Evolutionary conservation across 2,113 vertebrate genomes (phyloP).

Genomic region (Alces alces): DNA sequence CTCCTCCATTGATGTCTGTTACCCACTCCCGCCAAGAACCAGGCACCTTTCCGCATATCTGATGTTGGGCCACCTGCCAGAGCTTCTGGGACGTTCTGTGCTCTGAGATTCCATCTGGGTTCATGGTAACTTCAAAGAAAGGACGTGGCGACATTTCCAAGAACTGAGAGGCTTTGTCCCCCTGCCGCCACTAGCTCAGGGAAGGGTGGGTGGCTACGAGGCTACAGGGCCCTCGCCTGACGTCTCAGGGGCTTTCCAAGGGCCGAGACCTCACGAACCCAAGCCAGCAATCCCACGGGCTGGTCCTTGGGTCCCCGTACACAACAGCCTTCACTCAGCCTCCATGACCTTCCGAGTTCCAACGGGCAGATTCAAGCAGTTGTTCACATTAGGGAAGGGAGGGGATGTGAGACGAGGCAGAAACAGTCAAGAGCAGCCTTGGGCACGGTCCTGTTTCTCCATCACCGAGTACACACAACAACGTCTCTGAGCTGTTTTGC

Average conservation of each 20-base stretch:
- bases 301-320: neutral
- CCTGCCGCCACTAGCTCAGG: accelerated
- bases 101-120: accelerated
- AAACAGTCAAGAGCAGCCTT: neutral
- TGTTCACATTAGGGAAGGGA: neutral
- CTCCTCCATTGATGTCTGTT: accelerated
- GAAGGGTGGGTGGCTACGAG: accelerated
- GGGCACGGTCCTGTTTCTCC: neutral
- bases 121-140: neutral
- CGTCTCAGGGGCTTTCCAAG: neutral
- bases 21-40: neutral
- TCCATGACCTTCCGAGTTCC: neutral
- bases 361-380: neutral
- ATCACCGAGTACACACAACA: accelerated
- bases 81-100: neutral
- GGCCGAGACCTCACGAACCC: neutral
- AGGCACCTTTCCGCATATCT: accelerated
- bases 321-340: neutral
- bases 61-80: neutral
- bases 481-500: neutral
- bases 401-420: neutral
- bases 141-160: accelerated
- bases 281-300: neutral
- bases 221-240: neutral
- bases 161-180: neutral